Percentiles rank a stretch among this genome's conserved stretches.
Conservation (phyloP, 1,140 invertebrate species). For the Drosophila tani region DNA sequence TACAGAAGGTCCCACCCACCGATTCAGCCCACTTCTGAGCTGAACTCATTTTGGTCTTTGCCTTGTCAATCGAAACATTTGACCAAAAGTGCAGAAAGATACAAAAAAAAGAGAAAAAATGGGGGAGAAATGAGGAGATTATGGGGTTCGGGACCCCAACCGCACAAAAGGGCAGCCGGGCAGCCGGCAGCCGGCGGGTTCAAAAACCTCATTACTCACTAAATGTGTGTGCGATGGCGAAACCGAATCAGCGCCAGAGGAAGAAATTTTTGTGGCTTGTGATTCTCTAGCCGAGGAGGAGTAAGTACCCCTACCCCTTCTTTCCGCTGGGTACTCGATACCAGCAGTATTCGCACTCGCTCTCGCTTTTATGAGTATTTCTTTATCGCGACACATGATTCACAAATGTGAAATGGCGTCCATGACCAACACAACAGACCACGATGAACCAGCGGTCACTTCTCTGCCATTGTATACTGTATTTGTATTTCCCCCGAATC, state of each 20-base stretch:
- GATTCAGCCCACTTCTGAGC: slow-evolving; percentile 28
- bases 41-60: slow-evolving; percentile 51
- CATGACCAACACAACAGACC: slow-evolving; percentile 76
- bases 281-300: slow-evolving; percentile 49
- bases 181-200: slow-evolving; percentile 49
- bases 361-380: slow-evolving; percentile 47
- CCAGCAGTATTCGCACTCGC: slow-evolving; percentile 13
- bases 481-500: not conserved
- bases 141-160: slow-evolving; percentile 15
- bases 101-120: not conserved
- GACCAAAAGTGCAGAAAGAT: slow-evolving; percentile 41
- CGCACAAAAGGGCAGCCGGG: slow-evolving; percentile 23
- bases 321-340: slow-evolving; percentile 8
- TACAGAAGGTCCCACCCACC: slow-evolving; percentile 32
- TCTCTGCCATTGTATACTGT: slow-evolving; percentile 5
- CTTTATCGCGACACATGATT: slow-evolving; percentile 78
- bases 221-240: slow-evolving; percentile 37
- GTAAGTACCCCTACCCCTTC: slow-evolving; percentile 2
- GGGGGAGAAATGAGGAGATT: slow-evolving; percentile 25
- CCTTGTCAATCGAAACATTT: slow-evolving; percentile 56
- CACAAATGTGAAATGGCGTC: slow-evolving; percentile 78
- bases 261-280: slow-evolving; percentile 68
- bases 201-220: slow-evolving; percentile 69
- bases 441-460: slow-evolving; percentile 28
- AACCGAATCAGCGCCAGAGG: slow-evolving; percentile 31